Percentiles rank a stretch among this genome's conserved stretches.
Evolutionary conservation across 35 echinoderm and acorn worm genomes (phyloP).

Genomic region (Nesometra sesokonis): DNA sequence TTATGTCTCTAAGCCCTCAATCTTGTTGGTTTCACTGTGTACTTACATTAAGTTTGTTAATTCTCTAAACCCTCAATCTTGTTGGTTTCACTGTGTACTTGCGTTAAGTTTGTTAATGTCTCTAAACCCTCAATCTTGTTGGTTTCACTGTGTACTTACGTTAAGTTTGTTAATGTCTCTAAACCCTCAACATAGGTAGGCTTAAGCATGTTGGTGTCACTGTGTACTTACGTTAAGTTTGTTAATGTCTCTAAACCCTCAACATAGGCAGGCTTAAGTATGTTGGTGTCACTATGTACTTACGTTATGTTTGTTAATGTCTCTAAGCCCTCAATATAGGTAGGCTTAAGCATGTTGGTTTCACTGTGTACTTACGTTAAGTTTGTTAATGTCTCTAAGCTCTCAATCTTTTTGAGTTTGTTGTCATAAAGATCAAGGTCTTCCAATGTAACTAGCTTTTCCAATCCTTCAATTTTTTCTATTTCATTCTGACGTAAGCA

Average conservation of each 20-base stretch:
- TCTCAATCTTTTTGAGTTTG: slow-evolving; percentile 79
- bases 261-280: too few relatives aligned
- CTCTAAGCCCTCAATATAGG: slow-evolving; percentile 82
- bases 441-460: slow-evolving; percentile 50
- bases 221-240: too few relatives aligned
- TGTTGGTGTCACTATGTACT: not conserved
- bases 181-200: slow-evolving; percentile 91
- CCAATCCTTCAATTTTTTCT: slow-evolving; percentile 73
- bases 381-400: slow-evolving; percentile 48
- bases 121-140: slow-evolving; percentile 82
- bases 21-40: not conserved
- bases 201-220: too few relatives aligned
- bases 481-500: slow-evolving; percentile 89
- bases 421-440: slow-evolving; percentile 94
- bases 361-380: slow-evolving; percentile 60
- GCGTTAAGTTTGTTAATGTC: slow-evolving; percentile 51
- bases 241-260: too few relatives aligned
- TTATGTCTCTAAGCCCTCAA: too few relatives aligned
- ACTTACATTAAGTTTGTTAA: slow-evolving; percentile 61
- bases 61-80: slow-evolving; percentile 37
- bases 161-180: slow-evolving; percentile 45
- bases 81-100: too few relatives aligned
- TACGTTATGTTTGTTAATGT: slow-evolving; percentile 56
- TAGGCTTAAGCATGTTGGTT: too few relatives aligned
- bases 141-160: slow-evolving; percentile 69